A percentile compares a stretch with the other conserved stretches of the same genome.
Conservation (phyloP, 2,888 invertebrate genomes). For the Bruchidius siliquastri region DNA sequence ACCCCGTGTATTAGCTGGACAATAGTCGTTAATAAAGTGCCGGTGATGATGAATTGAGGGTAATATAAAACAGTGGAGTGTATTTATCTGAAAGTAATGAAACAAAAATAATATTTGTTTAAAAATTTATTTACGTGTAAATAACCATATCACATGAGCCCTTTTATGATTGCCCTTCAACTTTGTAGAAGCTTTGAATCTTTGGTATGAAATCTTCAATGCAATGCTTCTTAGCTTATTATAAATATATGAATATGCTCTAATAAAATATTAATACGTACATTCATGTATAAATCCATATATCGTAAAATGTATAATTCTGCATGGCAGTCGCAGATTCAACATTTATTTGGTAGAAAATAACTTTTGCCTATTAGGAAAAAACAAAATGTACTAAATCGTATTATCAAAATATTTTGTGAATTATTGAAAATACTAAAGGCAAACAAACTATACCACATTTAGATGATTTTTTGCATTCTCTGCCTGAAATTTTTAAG, state of each 20-base stretch:
- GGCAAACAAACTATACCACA: too few relatives aligned
- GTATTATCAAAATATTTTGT: not conserved
- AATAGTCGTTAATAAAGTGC: too few relatives aligned
- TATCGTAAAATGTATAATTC: constrained; percentile 43
- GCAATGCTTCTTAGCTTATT: not conserved
- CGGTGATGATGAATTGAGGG: too few relatives aligned
- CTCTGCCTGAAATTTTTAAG: too few relatives aligned
- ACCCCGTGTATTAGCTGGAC: too few relatives aligned
- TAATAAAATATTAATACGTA: not conserved
- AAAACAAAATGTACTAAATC: not conserved
- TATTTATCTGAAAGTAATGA: too few relatives aligned
- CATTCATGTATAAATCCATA: too few relatives aligned
- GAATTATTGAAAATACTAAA: constrained; percentile 3
- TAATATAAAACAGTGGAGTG: too few relatives aligned
- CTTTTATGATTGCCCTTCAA: not conserved
- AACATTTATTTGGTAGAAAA: constrained; percentile 35
- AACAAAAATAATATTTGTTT: not conserved
- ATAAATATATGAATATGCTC: not conserved
- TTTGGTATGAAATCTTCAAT: not conserved
- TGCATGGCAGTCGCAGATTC: constrained; percentile 49
- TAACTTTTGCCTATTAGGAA: not conserved
- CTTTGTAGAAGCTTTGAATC: not conserved
- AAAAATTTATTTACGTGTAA: not conserved
- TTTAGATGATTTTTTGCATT: too few relatives aligned
- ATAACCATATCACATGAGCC: not conserved